A percentile compares a stretch with the other conserved stretches of the same genome.
Conservation (phyloP, 2,888 invertebrate genomes). For the Encarsia formosa region DNA sequence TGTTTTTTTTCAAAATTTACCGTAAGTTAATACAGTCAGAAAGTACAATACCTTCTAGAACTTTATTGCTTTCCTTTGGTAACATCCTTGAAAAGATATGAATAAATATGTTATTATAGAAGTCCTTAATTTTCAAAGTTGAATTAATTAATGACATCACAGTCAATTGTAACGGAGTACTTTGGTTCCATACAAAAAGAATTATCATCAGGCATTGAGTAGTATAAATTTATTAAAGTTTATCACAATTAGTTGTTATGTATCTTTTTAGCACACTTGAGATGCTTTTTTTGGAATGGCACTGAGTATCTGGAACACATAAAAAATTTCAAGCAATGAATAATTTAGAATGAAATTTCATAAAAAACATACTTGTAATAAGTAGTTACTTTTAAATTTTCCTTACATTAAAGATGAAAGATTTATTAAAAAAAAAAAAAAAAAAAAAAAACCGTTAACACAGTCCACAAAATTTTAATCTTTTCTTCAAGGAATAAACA, state of each 20-base stretch:
- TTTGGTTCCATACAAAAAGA: constrained; percentile 10
- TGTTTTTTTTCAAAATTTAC: too few species aligned
- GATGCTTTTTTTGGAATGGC: constrained; percentile 40
- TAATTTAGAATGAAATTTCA: too few species aligned
- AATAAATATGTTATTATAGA: constrained; percentile 7
- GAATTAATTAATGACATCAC: constrained; percentile 22
- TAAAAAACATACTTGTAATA: too few species aligned
- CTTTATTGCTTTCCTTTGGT: constrained; percentile 16
- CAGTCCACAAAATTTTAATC: too few species aligned
- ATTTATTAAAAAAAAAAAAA: too few species aligned
- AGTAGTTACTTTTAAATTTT: too few species aligned
- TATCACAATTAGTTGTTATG: constrained; percentile 14
- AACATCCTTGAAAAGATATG: constrained; percentile 17
- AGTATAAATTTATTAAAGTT: constrained; percentile 21
- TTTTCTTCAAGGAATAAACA: too few species aligned
- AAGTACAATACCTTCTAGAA: constrained; percentile 11
- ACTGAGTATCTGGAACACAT: constrained; percentile 40
- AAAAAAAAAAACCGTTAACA: too few species aligned
- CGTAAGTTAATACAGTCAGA: background rate
- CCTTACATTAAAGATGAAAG: too few species aligned
- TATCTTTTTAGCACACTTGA: constrained; percentile 30
- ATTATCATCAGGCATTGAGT: constrained; percentile 9
- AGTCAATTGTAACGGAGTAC: constrained; percentile 9
- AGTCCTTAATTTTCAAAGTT: constrained; percentile 5
- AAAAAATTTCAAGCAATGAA: constrained; percentile 12